Conservation (phyloP, 1,140 invertebrate genomes). For the Procambarus virginalis region DNA sequence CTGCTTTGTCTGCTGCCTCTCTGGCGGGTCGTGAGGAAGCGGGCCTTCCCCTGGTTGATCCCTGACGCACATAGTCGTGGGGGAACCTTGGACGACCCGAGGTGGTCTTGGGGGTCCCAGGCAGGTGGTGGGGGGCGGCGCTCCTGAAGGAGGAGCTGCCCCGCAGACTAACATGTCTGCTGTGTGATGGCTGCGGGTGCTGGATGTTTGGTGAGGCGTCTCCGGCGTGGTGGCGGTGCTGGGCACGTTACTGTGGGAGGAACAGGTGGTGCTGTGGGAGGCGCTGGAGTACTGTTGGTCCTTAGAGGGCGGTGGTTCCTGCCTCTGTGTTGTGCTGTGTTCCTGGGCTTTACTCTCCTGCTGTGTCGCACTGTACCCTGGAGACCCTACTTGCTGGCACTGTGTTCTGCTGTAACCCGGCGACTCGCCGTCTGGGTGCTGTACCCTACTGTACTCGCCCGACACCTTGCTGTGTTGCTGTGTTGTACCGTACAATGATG, state of each 20-base stretch:
- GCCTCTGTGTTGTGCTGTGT: neutral
- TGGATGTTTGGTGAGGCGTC: neutral
- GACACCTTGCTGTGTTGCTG: neutral
- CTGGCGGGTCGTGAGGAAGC: neutral
- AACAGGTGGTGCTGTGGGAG: neutral
- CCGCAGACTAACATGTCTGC: neutral
- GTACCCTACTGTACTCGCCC: neutral
- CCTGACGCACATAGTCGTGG: slow-evolving; percentile 54
- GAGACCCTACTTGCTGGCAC: too few species aligned
- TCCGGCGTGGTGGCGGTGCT: neutral
- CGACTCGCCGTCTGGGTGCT: neutral
- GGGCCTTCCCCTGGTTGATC: slow-evolving; percentile 21
- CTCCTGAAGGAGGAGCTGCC: neutral
- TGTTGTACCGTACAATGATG: neutral
- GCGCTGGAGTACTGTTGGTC: neutral
- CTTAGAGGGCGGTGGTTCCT: neutral
- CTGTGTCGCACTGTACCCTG: neutral
- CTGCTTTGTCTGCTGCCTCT: neutral
- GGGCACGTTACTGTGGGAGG: slow-evolving; percentile 5
- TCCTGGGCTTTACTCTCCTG: neutral
- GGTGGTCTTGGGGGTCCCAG: neutral
- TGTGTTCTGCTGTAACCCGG: neutral
- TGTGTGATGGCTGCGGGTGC: neutral
- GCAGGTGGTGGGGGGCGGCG: too few species aligned
- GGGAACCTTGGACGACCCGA: slow-evolving; percentile 37